Conservation (phyloP, 1,140 invertebrate genomes). For the Nomia melanderi region DNA sequence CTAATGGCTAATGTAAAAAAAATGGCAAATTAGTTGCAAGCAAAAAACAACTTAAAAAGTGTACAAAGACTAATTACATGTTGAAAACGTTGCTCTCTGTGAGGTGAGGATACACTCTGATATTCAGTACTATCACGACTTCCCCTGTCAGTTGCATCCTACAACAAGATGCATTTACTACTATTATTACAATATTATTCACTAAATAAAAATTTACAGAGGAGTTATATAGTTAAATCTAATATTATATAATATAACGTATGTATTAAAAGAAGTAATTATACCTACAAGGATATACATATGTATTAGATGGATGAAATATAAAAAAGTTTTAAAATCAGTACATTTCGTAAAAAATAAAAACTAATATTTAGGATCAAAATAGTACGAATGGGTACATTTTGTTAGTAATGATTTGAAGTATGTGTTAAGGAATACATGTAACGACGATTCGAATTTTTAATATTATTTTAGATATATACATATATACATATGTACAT, state of each 20-base stretch:
- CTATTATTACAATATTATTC: constrained; percentile 1
- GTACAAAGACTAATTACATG: constrained; percentile 74
- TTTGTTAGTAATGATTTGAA: too few relatives aligned
- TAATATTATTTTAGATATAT: too few relatives aligned
- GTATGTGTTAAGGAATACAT: too few relatives aligned
- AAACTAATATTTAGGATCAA: too few relatives aligned
- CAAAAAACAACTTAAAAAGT: constrained; percentile 4
- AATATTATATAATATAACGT: too few relatives aligned
- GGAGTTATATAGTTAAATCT: neutral
- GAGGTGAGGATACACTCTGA: constrained; percentile 72
- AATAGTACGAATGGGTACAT: too few relatives aligned
- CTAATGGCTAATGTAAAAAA: constrained; percentile 83
- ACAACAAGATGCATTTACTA: constrained; percentile 39
- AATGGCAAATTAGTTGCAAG: constrained; percentile 35
- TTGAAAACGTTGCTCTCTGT: constrained; percentile 73
- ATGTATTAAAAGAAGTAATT: neutral
- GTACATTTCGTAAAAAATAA: too few relatives aligned
- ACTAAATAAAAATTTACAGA: neutral
- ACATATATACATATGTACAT: too few relatives aligned
- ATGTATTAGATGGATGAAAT: too few relatives aligned
- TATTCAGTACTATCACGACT: constrained; percentile 75
- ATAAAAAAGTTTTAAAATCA: too few relatives aligned
- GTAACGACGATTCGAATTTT: too few relatives aligned
- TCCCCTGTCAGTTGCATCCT: constrained; percentile 72
- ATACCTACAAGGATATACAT: neutral